A percentile compares a stretch with the other conserved stretches of the same genome.
phyloP scores from a whole-genome alignment of 2,113 vertebrate species.

The Leuciscus idus region DNA sequence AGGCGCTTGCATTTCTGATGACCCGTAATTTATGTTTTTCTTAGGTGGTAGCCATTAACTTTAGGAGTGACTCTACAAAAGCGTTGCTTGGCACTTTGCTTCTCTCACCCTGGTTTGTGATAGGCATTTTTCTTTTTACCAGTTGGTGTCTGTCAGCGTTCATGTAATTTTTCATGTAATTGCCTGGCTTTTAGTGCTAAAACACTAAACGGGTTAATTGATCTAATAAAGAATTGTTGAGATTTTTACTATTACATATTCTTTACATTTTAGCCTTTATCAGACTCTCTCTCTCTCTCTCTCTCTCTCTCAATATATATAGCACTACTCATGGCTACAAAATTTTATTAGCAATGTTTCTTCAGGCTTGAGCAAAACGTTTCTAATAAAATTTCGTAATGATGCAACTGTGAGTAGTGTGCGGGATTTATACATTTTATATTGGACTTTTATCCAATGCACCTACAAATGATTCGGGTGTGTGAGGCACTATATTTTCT shows the following conservation, averaged over 20 bases:
- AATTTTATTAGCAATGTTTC: background rate
- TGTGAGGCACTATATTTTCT: background rate
- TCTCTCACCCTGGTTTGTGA: background rate
- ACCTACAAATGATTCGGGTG: background rate
- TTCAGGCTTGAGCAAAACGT: background rate
- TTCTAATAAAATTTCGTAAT: background rate
- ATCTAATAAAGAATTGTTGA: background rate
- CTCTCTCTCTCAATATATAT: background rate
- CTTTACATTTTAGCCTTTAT: background rate
- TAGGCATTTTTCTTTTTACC: background rate
- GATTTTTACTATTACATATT: background rate
- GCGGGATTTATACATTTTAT: background rate
- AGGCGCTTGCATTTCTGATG: background rate
- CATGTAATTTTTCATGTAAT: background rate
- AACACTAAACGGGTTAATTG: background rate
- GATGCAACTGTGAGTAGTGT: background rate
- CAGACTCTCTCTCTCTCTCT: background rate
- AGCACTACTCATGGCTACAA: background rate
- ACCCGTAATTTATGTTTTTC: slow-evolving; percentile 9
- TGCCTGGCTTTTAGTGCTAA: background rate
- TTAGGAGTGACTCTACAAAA: background rate
- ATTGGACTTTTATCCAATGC: background rate
- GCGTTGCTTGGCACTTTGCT: background rate
- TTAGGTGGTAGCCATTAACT: background rate
- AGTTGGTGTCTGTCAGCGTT: background rate